phyloP scores from a whole-genome alignment of 2,888 invertebrate genomes.

The Sinhomidia bicolor region DNA sequence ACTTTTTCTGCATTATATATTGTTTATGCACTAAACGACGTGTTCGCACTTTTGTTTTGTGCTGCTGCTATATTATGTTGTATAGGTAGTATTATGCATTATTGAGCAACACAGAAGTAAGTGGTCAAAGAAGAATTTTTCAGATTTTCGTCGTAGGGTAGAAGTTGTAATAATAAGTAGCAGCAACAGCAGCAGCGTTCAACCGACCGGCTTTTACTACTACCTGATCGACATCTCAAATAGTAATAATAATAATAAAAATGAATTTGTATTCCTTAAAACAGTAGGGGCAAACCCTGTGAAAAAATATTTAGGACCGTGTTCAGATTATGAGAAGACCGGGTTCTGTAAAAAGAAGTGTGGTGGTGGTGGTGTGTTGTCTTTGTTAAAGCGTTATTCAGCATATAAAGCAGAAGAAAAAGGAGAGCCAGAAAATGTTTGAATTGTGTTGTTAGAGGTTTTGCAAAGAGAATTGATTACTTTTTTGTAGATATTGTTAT shows the following conservation, averaged over 20 bases:
- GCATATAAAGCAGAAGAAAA: not conserved
- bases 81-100: too few relatives aligned
- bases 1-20: not conserved
- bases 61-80: too few relatives aligned
- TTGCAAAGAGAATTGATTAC: slow-evolving; percentile 47
- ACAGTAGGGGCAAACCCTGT: slow-evolving; percentile 9
- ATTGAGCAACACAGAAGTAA: too few relatives aligned
- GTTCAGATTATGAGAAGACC: not conserved
- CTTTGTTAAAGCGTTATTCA: not conserved
- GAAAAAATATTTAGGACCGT: slow-evolving; percentile 19
- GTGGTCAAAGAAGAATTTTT: too few relatives aligned
- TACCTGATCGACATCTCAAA: slow-evolving; percentile 50
- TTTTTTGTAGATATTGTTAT: slow-evolving; percentile 33
- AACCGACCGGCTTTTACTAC: slow-evolving; percentile 55
- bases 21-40: slow-evolving; percentile 48
- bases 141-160: too few relatives aligned
- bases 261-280: slow-evolving; percentile 39
- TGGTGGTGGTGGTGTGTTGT: not conserved
- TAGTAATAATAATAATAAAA: slow-evolving; percentile 46
- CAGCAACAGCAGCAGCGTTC: too few relatives aligned
- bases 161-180: too few relatives aligned
- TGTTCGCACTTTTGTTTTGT: slow-evolving; percentile 59
- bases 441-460: not conserved
- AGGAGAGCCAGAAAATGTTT: not conserved
- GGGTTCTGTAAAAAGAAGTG: too few relatives aligned